Percentiles rank a stretch among this genome's conserved stretches.
phyloP scores from a whole-genome alignment of 2,113 vertebrate species.

The Sakesphorus luctuosus region DNA sequence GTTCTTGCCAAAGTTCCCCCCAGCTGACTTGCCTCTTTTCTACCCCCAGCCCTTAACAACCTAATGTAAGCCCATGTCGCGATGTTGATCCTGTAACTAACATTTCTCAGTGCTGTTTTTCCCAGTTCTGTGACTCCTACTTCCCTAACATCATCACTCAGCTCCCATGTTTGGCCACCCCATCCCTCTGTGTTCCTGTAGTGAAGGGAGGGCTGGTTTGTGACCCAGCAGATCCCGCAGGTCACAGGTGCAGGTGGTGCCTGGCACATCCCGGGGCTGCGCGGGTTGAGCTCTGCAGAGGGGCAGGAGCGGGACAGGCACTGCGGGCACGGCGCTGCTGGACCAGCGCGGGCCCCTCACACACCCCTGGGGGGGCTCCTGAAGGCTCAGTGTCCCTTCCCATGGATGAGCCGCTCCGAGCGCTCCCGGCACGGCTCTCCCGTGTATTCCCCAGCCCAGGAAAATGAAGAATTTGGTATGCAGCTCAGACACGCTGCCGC shows the following conservation, averaged over 20 bases:
- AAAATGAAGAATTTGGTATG: slow-evolving; percentile 13
- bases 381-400: neutral
- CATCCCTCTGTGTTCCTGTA: accelerated
- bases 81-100: accelerated
- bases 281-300: neutral
- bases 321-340: accelerated
- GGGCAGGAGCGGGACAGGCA: neutral
- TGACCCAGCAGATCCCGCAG: accelerated
- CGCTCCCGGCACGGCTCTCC: neutral
- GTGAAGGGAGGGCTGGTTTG: accelerated
- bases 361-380: accelerated
- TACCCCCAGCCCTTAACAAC: accelerated
- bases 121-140: accelerated
- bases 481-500: neutral
- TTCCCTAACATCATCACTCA: neutral
- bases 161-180: accelerated
- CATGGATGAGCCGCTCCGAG: accelerated
- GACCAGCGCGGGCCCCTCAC: neutral
- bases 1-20: neutral
- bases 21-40: neutral
- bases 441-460: neutral
- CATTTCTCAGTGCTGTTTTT: accelerated
- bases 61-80: accelerated
- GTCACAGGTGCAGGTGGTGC: neutral
- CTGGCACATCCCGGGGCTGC: neutral